phyloP scores from a whole-genome alignment of 2,888 invertebrate genomes.

The Mongoloraphidia duomilia region DNA sequence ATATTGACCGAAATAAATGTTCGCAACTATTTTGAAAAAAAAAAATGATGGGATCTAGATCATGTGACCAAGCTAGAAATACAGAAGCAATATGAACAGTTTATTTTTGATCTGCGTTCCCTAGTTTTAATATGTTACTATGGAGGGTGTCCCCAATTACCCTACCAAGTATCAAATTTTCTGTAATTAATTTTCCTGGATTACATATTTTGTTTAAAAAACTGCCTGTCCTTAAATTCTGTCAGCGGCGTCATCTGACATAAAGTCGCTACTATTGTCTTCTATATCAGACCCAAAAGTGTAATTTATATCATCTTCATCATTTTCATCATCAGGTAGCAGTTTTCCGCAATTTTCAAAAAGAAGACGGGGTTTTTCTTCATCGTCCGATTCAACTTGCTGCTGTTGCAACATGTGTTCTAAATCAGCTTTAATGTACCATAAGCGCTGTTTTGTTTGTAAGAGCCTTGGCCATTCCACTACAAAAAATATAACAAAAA shows the following conservation, averaged over 20 bases:
- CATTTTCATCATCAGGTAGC: not conserved
- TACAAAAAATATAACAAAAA: not conserved
- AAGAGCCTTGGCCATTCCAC: conserved; percentile 1
- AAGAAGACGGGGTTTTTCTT: not conserved
- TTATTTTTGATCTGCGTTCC: no score
- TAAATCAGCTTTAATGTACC: not conserved
- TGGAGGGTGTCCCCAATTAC: no score
- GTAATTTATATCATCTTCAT: not conserved
- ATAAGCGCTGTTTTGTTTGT: not conserved
- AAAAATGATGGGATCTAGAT: no score
- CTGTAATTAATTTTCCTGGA: no score
- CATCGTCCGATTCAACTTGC: not conserved
- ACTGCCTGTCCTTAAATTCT: not conserved
- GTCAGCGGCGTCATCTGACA: not conserved
- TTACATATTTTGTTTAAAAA: not conserved
- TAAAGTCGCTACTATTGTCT: not conserved
- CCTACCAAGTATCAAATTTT: no score
- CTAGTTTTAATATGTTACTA: no score
- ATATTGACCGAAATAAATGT: no score
- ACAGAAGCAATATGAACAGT: no score
- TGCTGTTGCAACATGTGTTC: not conserved
- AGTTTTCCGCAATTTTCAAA: not conserved
- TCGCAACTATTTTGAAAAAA: no score
- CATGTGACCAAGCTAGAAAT: no score
- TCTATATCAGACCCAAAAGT: not conserved